phyloP scores from a whole-genome alignment of 1,140 invertebrate species.

The Zaprionus kolodkinae region DNA sequence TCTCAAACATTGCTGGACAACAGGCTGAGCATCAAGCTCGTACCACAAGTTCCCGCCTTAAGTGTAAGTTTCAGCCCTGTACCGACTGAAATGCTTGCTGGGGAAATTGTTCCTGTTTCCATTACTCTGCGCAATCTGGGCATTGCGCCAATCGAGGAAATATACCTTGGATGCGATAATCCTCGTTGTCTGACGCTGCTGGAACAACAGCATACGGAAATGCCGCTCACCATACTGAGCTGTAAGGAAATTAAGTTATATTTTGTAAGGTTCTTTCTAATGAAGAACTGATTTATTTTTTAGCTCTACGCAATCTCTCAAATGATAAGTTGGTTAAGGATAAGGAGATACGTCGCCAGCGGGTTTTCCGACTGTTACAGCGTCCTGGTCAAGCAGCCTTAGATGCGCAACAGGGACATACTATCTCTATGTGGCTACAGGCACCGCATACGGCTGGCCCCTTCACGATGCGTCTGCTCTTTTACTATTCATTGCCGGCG shows the following conservation, averaged over 20 bases:
- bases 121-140: constrained; percentile 89
- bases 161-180: constrained; percentile 86
- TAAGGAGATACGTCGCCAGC: constrained; percentile 85
- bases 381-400: constrained; percentile 83
- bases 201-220: constrained; percentile 83
- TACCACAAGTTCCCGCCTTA: constrained; percentile 89
- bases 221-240: constrained; percentile 74
- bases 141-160: constrained; percentile 86
- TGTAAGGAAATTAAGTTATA: constrained; percentile 49
- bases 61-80: constrained; percentile 89
- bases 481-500: constrained; percentile 89
- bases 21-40: constrained; percentile 88
- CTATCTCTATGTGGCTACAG: constrained; percentile 88
- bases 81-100: constrained; percentile 87
- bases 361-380: constrained; percentile 85
- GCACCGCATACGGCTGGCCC: constrained; percentile 88
- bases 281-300: background rate
- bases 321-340: constrained; percentile 84
- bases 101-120: constrained; percentile 88
- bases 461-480: constrained; percentile 88
- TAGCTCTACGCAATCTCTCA: constrained; percentile 68
- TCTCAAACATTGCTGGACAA: constrained; percentile 85
- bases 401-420: constrained; percentile 86
- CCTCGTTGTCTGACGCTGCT: constrained; percentile 86
- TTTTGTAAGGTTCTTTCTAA: background rate